phyloP scores from a whole-genome alignment of 2,888 invertebrate genomes.

The Dusona sp. region DNA sequence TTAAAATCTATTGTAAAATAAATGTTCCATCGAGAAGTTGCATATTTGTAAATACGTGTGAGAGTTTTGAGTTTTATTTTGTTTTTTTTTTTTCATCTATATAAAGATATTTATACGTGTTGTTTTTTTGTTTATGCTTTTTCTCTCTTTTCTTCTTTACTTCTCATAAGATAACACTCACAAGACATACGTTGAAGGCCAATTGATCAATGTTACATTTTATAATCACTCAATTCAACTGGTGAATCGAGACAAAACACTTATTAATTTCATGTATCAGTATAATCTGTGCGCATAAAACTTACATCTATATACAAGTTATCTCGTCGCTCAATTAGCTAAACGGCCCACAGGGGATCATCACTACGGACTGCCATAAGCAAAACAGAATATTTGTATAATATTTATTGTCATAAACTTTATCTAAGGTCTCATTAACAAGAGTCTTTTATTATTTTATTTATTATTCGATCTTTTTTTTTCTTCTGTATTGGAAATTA shows the following conservation, averaged over 20 bases:
- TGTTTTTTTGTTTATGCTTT: neutral
- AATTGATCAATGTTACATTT: slow-evolving; percentile 47
- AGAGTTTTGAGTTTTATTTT: slow-evolving; percentile 18
- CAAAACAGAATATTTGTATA: slow-evolving; percentile 52
- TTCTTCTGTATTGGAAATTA: slow-evolving; percentile 1
- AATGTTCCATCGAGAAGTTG: slow-evolving; percentile 35
- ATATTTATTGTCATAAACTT: slow-evolving; percentile 53
- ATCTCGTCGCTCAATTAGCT: slow-evolving; percentile 47
- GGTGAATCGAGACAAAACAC: slow-evolving; percentile 54
- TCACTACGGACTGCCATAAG: slow-evolving; percentile 57
- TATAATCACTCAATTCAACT: slow-evolving; percentile 45
- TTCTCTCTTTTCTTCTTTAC: slow-evolving; percentile 37
- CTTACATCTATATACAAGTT: slow-evolving; percentile 63
- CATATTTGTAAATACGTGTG: slow-evolving; percentile 11
- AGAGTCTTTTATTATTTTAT: slow-evolving; percentile 34
- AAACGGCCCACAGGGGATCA: slow-evolving; percentile 35
- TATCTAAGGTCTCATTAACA: slow-evolving; percentile 39
- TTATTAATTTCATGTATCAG: slow-evolving; percentile 44
- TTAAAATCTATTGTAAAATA: slow-evolving; percentile 55
- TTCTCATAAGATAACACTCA: slow-evolving; percentile 32
- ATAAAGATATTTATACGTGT: neutral
- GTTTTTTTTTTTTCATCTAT: slow-evolving; percentile 26
- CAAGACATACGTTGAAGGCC: slow-evolving; percentile 57
- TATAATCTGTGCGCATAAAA: slow-evolving; percentile 69
- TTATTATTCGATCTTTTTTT: neutral